Conservation (phyloP, 2,113 vertebrate genomes). For the Muntiacus muntjak region DNA sequence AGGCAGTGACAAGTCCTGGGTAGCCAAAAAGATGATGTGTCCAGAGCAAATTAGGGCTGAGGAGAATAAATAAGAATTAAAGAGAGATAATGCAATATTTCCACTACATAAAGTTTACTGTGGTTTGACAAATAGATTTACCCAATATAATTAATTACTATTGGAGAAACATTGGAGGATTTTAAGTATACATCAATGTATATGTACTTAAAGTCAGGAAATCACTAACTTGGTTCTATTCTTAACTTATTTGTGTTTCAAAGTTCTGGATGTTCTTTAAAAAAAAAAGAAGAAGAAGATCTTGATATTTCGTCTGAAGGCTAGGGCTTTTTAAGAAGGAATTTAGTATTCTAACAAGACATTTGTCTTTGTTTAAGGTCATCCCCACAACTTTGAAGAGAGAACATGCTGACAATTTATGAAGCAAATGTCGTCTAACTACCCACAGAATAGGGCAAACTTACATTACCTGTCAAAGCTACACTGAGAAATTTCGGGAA, state of each 20-base stretch:
- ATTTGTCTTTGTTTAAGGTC: constrained; percentile 70
- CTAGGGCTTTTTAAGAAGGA: constrained; percentile 17
- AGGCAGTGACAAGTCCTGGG: background rate
- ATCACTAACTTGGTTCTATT: background rate
- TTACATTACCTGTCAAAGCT: constrained; percentile 64
- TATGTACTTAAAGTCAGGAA: background rate
- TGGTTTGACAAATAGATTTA: background rate
- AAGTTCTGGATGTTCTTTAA: background rate
- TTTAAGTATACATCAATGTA: background rate
- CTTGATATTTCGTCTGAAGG: constrained; percentile 17
- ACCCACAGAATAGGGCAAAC: constrained; percentile 60
- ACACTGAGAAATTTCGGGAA: constrained; percentile 29
- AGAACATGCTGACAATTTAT: constrained; percentile 67
- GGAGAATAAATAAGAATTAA: background rate
- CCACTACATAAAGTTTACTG: background rate
- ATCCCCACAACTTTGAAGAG: constrained; percentile 54
- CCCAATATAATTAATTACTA: background rate
- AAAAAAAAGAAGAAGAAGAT: background rate
- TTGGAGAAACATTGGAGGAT: background rate
- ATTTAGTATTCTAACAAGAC: constrained; percentile 58
- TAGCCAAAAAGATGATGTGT: accelerated
- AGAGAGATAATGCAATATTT: background rate
- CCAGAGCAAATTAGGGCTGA: background rate
- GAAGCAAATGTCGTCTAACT: constrained; percentile 61
- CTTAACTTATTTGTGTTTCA: constrained; percentile 22